Percentiles rank a stretch among this genome's conserved stretches.
These are phyloP conservation scores for Zoroaster sp. DNA, from an alignment of 53 echinoderm and acorn worm species.

Conservation along the genomic window DNA sequence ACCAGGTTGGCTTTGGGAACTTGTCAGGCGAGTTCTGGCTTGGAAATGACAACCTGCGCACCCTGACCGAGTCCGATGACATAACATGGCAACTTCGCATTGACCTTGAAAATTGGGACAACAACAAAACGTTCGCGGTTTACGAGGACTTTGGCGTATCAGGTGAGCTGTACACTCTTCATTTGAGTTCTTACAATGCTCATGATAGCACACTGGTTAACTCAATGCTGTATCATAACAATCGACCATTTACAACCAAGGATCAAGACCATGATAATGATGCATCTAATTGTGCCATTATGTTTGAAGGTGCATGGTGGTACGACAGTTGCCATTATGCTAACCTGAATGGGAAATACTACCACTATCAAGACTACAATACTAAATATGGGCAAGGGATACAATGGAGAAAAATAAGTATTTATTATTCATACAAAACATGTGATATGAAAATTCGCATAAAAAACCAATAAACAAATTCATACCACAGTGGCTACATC, in stretches of 20 bases:
- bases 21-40: neutral
- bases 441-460: neutral
- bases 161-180: neutral
- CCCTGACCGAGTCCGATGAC: slow-evolving; percentile 1
- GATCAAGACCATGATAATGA: neutral
- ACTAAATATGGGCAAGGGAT: neutral
- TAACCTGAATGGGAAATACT: neutral
- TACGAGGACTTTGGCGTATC: neutral
- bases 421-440: neutral
- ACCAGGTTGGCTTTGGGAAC: neutral
- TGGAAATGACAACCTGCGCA: slow-evolving; percentile 22
- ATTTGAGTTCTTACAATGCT: neutral
- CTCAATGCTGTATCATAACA: neutral
- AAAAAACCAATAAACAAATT: neutral
- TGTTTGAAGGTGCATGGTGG: neutral
- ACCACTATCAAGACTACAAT: neutral
- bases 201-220: neutral
- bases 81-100: neutral
- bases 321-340: neutral
- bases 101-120: neutral
- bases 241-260: neutral
- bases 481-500: neutral
- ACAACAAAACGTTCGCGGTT: neutral
- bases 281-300: neutral
- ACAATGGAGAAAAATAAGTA: neutral